phyloP scores from a whole-genome alignment of 2,113 vertebrate genomes.

The Istiophorus platypterus region DNA sequence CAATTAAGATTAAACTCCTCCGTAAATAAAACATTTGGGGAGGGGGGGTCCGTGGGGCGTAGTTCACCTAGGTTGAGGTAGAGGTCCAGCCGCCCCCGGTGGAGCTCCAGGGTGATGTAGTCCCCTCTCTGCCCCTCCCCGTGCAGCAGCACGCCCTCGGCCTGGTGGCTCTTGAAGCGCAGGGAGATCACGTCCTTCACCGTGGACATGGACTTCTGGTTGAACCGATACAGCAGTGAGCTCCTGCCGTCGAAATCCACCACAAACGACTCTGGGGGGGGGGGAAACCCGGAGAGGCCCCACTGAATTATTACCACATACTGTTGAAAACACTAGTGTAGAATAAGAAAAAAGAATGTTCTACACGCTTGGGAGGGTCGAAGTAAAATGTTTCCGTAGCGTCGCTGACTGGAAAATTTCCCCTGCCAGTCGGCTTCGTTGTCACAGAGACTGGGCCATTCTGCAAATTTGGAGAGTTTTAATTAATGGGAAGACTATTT shows the following conservation, averaged over 20 bases:
- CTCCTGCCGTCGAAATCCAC: slow-evolving; percentile 97
- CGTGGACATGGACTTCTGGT: slow-evolving; percentile 97
- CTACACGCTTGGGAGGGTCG: neutral
- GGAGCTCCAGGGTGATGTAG: slow-evolving; percentile 95
- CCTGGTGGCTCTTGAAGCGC: slow-evolving; percentile 95
- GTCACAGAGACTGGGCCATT: too few relatives aligned
- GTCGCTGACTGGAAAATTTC: neutral
- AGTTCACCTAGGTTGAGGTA: slow-evolving; percentile 92
- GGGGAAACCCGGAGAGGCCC: too few relatives aligned
- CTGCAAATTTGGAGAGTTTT: too few relatives aligned
- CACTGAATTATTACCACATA: neutral
- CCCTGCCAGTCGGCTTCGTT: neutral
- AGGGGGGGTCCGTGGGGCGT: neutral
- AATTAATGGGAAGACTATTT: too few relatives aligned
- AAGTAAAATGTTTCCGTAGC: neutral
- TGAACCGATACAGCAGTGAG: slow-evolving; percentile 97
- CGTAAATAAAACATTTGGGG: neutral
- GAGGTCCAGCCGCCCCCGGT: slow-evolving; percentile 90
- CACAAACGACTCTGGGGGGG: slow-evolving; percentile 91
- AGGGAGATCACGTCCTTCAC: slow-evolving; percentile 98
- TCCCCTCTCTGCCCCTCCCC: slow-evolving; percentile 96
- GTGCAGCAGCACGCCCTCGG: slow-evolving; percentile 95
- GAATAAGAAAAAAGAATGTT: neutral
- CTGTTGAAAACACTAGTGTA: neutral
- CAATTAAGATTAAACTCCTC: neutral